phyloP scores from a whole-genome alignment of 1,140 invertebrate genomes.

The Saccostrea echinata region DNA sequence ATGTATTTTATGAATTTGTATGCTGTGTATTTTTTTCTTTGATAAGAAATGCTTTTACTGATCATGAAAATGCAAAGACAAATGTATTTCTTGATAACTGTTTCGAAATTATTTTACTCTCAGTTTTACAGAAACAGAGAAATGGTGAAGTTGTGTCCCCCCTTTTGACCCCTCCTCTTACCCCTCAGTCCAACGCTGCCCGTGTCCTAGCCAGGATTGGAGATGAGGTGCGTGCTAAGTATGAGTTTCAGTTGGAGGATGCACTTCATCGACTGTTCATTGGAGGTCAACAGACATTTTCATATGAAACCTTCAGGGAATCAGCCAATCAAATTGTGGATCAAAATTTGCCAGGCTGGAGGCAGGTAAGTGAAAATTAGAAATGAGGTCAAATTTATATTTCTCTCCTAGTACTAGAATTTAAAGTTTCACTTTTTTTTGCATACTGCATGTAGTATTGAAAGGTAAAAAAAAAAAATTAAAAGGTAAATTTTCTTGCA shows the following conservation, averaged over 20 bases:
- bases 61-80: too few relatives aligned
- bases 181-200: slow-evolving; percentile 67
- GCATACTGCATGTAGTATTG: too few relatives aligned
- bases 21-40: too few relatives aligned
- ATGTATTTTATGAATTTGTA: too few relatives aligned
- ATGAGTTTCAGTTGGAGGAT: slow-evolving; percentile 58
- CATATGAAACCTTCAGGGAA: slow-evolving; percentile 65
- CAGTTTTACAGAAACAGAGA: not conserved
- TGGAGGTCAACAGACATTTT: slow-evolving; percentile 49
- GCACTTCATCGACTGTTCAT: slow-evolving; percentile 56
- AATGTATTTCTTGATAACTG: not conserved
- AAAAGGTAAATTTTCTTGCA: too few relatives aligned
- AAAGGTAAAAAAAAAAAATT: too few relatives aligned
- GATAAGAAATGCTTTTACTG: too few relatives aligned
- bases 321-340: slow-evolving; percentile 61
- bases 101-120: not conserved
- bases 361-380: slow-evolving; percentile 58
- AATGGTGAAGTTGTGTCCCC: slow-evolving; percentile 35
- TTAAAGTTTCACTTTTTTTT: too few relatives aligned
- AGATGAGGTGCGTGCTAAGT: slow-evolving; percentile 67
- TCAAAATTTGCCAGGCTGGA: slow-evolving; percentile 61
- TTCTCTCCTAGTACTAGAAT: too few relatives aligned
- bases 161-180: slow-evolving; percentile 53
- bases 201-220: slow-evolving; percentile 66
- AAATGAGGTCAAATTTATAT: too few relatives aligned